phyloP scores from a whole-genome alignment of 2,888 invertebrate species.

The Frankliniella fusca region DNA sequence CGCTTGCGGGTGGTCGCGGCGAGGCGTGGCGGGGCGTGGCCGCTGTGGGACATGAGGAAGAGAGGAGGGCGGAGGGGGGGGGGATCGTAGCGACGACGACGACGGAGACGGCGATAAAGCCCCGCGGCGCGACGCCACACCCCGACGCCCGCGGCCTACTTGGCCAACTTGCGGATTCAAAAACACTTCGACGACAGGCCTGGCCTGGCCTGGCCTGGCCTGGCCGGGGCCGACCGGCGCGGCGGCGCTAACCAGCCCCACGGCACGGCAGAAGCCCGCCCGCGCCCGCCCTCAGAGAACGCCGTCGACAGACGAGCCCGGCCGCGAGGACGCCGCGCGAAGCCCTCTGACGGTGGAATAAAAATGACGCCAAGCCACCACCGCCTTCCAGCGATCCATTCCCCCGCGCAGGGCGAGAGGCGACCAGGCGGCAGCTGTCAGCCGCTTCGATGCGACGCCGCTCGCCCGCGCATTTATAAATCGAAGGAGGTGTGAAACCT shows the following conservation, averaged over 20 bases:
- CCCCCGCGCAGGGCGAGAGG: too few relatives aligned
- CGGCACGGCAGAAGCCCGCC: too few relatives aligned
- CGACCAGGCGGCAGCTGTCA: too few relatives aligned
- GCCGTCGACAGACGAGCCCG: background rate
- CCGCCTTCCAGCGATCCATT: too few relatives aligned
- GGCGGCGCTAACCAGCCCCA: background rate
- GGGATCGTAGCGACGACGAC: background rate
- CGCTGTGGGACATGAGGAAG: background rate
- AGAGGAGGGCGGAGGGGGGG: background rate
- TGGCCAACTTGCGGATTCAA: background rate
- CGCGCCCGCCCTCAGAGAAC: background rate
- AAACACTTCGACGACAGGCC: background rate
- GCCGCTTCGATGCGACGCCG: too few relatives aligned
- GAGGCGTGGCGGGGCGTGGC: background rate
- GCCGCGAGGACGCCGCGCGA: too few relatives aligned
- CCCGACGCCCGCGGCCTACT: background rate
- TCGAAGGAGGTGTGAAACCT: background rate
- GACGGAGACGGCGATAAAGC: background rate
- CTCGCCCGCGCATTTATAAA: background rate
- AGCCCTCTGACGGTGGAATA: too few relatives aligned
- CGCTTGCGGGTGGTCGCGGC: constrained; percentile 17
- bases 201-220: too few relatives aligned
- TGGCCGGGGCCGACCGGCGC: background rate
- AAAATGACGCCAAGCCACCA: too few relatives aligned
- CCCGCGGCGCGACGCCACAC: background rate